phyloP scores from a whole-genome alignment of 2,113 vertebrate species.

The Limanda limanda region DNA sequence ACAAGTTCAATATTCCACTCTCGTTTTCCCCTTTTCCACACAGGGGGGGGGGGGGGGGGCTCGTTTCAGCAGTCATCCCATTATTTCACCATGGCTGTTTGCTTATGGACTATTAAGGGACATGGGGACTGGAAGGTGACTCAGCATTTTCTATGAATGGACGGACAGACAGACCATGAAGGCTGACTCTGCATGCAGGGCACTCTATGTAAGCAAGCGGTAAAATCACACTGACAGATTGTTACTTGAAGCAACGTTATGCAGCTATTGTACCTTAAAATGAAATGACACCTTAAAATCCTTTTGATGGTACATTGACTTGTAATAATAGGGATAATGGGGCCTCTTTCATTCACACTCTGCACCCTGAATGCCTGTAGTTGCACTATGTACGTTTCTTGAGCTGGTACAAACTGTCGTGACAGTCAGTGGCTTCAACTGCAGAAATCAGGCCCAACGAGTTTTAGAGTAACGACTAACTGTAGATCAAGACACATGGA shows the following conservation, averaged over 20 bases:
- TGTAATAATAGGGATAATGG: not conserved
- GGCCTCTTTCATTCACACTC: not conserved
- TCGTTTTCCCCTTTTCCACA: conserved; percentile 66
- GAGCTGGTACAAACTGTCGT: not conserved
- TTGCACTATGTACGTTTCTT: not conserved
- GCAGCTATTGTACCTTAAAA: not conserved
- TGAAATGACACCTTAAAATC: not conserved
- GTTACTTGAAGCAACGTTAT: not conserved
- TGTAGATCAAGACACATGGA: not conserved
- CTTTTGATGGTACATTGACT: conserved; percentile 1
- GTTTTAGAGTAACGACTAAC: not conserved
- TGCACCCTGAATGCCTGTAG: not conserved
- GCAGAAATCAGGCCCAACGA: not conserved
- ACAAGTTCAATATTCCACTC: conserved; percentile 73
- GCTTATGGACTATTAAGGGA: conserved; percentile 63
- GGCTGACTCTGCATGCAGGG: conserved; percentile 7
- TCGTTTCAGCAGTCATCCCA: conserved; percentile 62
- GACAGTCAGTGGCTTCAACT: not conserved
- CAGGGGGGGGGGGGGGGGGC: conserved; percentile 35
- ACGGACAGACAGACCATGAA: conserved; percentile 17
- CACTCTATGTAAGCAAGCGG: conserved; percentile 3
- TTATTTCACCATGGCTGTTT: conserved; percentile 70
- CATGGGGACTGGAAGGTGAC: conserved; percentile 51
- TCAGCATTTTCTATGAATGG: conserved; percentile 50
- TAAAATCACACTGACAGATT: not conserved